Evolutionary conservation across 2,113 vertebrate genomes (phyloP).

Genomic region (Mesocricetus auratus): DNA sequence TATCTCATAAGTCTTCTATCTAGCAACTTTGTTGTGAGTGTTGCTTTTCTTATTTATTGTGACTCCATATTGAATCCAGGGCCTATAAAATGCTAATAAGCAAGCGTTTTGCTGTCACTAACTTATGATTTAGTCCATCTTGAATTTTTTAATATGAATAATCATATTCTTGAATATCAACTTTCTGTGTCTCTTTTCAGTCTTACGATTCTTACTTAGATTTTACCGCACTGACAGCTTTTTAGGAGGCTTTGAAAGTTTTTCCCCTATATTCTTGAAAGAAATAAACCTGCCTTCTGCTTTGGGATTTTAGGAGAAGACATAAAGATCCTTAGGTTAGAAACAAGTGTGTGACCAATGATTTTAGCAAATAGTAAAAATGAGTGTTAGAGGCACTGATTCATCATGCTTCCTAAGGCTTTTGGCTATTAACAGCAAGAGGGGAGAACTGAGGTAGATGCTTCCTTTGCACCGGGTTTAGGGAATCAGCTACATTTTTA

Average conservation of each 20-base stretch:
- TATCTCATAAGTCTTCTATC: neutral
- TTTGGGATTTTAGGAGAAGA: neutral
- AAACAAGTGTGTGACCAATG: neutral
- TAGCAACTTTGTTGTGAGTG: neutral
- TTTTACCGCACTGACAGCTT: neutral
- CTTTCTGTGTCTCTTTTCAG: neutral
- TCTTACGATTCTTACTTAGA: neutral
- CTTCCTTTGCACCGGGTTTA: neutral
- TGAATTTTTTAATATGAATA: neutral
- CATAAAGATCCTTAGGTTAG: neutral
- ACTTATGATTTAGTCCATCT: neutral
- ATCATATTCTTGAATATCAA: neutral
- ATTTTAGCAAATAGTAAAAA: neutral
- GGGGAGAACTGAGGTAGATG: neutral
- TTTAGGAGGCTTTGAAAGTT: neutral
- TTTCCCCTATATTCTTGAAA: neutral
- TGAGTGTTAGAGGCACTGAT: neutral
- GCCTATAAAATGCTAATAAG: neutral
- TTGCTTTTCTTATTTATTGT: neutral
- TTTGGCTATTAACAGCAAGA: neutral
- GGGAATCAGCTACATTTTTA: neutral
- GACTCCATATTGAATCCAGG: neutral
- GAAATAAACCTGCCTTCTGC: neutral
- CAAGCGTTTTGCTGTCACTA: neutral
- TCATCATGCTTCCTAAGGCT: neutral